Evolutionary conservation across 92 coral and sea anemone genomes (phyloP), one percentile per base, ranked within the genome.

Genomic region (Palythoa heliodiscus): DNA sequence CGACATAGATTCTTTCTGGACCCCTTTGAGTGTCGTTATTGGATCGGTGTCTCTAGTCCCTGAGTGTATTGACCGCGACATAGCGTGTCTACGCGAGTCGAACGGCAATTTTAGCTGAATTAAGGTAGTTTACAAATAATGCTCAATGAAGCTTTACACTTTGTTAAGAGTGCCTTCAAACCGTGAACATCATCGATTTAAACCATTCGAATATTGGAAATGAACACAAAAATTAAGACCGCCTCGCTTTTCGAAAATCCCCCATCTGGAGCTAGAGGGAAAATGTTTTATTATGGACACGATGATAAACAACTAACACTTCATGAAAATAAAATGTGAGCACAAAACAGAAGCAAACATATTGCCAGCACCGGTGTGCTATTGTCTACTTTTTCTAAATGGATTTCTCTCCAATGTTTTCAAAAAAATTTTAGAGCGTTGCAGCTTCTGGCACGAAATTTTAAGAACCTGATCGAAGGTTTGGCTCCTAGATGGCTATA

Each of bases 41-140:
- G 19, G 15, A 24, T 48, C 16, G 6, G 50, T 43, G 50, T 74
- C 54, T 50, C 16, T 20, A 22, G 9, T n/a, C 15, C 12, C 54
- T 10, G 15, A n/a, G 54, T 47, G 9, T 43, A 23, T n/a, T 23
- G 69, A 5, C 69, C 40, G 61, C 20, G 38, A 19, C 11, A 54
- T 76, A 25, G 68, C 81, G 43, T 76, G 81, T 29, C 54, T 54
- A 64, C 40, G 53, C 81, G 68, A 24, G 81, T 76, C 12, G 66
- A 76, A 8, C 43, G 81, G 9, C 25, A 15, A 25, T 15, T 12
- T 23, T 50, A 73, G 78, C 57, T 40, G 54, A 73, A 43, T 52
- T 52, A 25, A 76, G 10, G 11, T 29, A 23, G 48, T 29, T 76
- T 52, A 53, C 67, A 37, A 23, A 54, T 2, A 23, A 54, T 76